phyloP scores from a whole-genome alignment of 2,113 vertebrate species.

The Heloderma charlesbogerti region DNA sequence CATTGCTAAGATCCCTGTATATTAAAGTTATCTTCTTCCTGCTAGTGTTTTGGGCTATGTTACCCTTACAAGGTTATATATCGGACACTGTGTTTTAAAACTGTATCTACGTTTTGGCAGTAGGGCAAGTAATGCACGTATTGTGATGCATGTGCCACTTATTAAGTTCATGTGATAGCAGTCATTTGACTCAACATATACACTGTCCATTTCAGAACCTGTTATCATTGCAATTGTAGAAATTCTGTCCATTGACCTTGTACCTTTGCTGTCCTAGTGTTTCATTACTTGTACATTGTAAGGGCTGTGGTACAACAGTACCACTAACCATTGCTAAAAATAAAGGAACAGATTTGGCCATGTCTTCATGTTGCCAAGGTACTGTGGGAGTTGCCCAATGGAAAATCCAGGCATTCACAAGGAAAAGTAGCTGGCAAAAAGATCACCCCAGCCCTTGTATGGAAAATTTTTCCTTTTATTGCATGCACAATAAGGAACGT shows the following conservation, averaged over 20 bases:
- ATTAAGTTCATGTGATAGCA: neutral
- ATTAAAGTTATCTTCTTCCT: slow-evolving; percentile 31
- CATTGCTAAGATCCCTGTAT: slow-evolving; percentile 39
- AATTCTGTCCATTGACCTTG: neutral
- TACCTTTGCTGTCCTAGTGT: slow-evolving; percentile 8
- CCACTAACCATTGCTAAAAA: slow-evolving; percentile 10
- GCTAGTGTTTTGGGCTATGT: slow-evolving; percentile 57
- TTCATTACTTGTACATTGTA: slow-evolving; percentile 23
- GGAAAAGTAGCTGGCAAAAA: slow-evolving; percentile 20
- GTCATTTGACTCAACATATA: neutral
- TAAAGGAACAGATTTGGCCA: slow-evolving; percentile 14
- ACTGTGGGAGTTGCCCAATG: neutral
- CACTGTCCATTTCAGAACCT: neutral
- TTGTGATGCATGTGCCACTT: neutral
- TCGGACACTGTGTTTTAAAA: slow-evolving; percentile 51
- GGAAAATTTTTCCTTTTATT: slow-evolving; percentile 45
- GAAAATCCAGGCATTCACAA: slow-evolving; percentile 41
- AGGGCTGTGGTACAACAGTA: slow-evolving; percentile 52
- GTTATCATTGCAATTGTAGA: neutral
- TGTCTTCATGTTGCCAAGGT: slow-evolving; percentile 30
- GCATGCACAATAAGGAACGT: slow-evolving; percentile 56
- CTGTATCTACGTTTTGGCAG: slow-evolving; percentile 62
- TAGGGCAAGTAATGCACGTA: slow-evolving; percentile 44
- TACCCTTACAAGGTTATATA: slow-evolving; percentile 48
- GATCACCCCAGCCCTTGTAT: slow-evolving; percentile 27